These are phyloP conservation scores for Xestoiulus laeticollis DNA, from an alignment of 2,888 invertebrate genomes.

Conservation along the genomic window DNA sequence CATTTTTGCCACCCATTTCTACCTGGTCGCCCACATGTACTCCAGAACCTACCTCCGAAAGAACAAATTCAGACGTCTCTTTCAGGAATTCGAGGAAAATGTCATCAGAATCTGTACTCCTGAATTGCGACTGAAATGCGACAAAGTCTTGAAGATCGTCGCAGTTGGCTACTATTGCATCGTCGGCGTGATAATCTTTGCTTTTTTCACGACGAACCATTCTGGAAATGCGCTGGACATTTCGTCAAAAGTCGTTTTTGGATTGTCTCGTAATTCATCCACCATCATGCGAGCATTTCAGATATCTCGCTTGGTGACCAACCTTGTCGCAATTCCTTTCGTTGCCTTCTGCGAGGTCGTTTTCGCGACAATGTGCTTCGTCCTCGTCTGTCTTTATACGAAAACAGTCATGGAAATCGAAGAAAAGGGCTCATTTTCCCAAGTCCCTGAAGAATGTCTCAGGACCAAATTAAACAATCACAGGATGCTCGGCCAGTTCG, in stretches of 20 bases:
- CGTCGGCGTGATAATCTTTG: neutral
- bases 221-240: neutral
- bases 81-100: neutral
- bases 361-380: neutral
- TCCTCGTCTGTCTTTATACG: neutral
- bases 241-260: neutral
- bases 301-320: neutral
- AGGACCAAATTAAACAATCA: neutral
- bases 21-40: neutral
- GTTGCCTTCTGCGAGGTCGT: neutral
- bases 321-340: neutral
- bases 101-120: neutral
- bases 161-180: neutral
- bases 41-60: neutral
- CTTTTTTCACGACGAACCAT: neutral
- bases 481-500: neutral
- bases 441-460: neutral
- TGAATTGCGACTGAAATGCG: neutral
- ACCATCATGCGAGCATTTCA: neutral
- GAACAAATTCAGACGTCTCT: neutral
- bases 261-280: neutral
- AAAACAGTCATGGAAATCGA: neutral
- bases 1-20: constrained; percentile 20
- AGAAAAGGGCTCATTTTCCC: neutral
- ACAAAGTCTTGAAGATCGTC: neutral